phyloP scores from a whole-genome alignment of 2,113 vertebrate genomes.

The Thymallus thymallus region DNA sequence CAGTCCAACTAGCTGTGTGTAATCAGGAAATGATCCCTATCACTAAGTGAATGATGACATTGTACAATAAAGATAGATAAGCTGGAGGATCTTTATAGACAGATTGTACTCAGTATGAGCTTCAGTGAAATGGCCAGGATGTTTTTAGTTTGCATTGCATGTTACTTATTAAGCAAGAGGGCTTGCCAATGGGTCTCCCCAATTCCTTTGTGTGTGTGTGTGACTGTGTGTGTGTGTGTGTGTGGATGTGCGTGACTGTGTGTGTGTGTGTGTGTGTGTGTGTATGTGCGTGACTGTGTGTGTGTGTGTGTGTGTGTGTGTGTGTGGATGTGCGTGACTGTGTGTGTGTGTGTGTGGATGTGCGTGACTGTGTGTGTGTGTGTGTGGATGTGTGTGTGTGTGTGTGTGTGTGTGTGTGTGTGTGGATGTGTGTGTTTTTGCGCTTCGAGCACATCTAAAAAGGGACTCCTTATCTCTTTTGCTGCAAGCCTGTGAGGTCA shows the following conservation, averaged over 20 bases:
- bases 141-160: neutral
- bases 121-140: too few species aligned
- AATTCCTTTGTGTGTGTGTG: conserved; percentile 9
- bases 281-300: neutral
- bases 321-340: conserved; percentile 29
- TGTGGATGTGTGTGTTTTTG: conserved; percentile 28
- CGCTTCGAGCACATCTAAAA: neutral
- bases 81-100: too few species aligned
- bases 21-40: neutral
- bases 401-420: conserved; percentile 37
- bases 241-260: neutral
- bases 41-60: too few species aligned
- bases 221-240: neutral
- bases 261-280: neutral
- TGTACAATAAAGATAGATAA: too few species aligned
- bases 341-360: too few species aligned
- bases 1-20: too few species aligned
- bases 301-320: too few species aligned
- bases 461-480: neutral
- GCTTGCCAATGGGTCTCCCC: neutral
- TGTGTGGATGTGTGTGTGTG: too few species aligned
- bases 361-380: neutral
- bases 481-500: neutral
- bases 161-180: neutral
- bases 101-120: too few species aligned